Evolutionary conservation across 2,113 vertebrate species (phyloP).

Genomic region (Lates calcarifer): DNA sequence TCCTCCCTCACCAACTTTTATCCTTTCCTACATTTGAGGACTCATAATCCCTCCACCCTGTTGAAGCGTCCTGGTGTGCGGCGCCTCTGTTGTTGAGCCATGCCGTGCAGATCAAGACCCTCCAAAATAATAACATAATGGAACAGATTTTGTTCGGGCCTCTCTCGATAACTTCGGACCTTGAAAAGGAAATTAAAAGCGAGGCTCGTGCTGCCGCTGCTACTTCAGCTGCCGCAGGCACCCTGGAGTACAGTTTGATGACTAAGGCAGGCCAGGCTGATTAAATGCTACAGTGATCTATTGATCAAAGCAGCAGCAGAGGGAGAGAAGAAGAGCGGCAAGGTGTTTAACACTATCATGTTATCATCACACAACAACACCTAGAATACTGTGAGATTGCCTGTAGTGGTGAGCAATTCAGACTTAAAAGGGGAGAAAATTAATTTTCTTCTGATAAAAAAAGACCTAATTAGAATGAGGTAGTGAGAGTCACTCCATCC

Average conservation of each 20-base stretch:
- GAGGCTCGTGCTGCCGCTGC: conserved; percentile 43
- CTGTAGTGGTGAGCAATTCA: conserved; percentile 40
- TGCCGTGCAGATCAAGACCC: conserved; percentile 52
- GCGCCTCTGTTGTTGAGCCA: conserved; percentile 37
- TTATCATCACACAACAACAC: conserved; percentile 57
- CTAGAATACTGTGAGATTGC: conserved; percentile 19
- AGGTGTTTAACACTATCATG: conserved; percentile 55
- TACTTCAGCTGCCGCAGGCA: conserved; percentile 43
- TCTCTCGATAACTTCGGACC: conserved; percentile 57
- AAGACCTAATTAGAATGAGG: conserved; percentile 52
- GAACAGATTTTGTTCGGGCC: conserved; percentile 55
- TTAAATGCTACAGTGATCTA: conserved; percentile 79
- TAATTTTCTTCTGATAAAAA: conserved; percentile 29
- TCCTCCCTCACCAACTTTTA: conserved; percentile 52
- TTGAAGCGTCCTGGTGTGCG: conserved; percentile 22
- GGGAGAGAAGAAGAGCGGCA: conserved; percentile 43
- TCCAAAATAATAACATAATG: conserved; percentile 61
- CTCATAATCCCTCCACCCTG: conserved; percentile 57
- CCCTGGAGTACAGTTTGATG: conserved; percentile 64
- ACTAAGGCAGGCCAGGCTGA: conserved; percentile 65
- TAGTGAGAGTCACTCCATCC: conserved; percentile 26
- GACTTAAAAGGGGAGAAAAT: conserved; percentile 23
- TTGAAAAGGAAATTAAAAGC: conserved; percentile 78
- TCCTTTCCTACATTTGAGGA: conserved; percentile 39
- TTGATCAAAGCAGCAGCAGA: conserved; percentile 68